phyloP scores from a whole-genome alignment of 1,140 invertebrate genomes.

The Pomacea maculata region DNA sequence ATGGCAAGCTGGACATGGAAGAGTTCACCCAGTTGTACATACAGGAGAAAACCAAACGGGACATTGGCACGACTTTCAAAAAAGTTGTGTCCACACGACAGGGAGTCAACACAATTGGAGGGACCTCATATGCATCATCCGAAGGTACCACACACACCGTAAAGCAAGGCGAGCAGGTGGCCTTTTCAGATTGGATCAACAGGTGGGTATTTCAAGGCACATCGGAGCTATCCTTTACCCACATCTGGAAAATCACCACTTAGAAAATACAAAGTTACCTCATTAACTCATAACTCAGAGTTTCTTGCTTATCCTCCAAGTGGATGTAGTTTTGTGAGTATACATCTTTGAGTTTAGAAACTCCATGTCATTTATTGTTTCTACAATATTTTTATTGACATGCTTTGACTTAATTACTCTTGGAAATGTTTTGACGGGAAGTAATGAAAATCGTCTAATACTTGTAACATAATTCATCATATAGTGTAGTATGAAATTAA shows the following conservation, averaged over 20 bases:
- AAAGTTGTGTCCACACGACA: slow-evolving; percentile 91
- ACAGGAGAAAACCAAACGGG: slow-evolving; percentile 84
- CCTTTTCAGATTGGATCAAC: slow-evolving; percentile 99
- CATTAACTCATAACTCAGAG: too few relatives aligned
- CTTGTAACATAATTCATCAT: too few relatives aligned
- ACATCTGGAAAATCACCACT: not conserved
- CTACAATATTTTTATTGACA: too few relatives aligned
- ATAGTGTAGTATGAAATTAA: too few relatives aligned
- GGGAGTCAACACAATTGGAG: slow-evolving; percentile 90
- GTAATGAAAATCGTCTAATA: too few relatives aligned
- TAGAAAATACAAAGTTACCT: too few relatives aligned
- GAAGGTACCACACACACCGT: slow-evolving; percentile 80
- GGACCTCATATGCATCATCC: slow-evolving; percentile 93
- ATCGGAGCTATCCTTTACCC: not conserved
- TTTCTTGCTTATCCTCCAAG: too few relatives aligned
- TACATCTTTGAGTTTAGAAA: too few relatives aligned
- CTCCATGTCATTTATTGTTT: too few relatives aligned
- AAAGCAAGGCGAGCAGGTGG: slow-evolving; percentile 92
- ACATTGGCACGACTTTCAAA: slow-evolving; percentile 91
- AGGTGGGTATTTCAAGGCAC: slow-evolving; percentile 66
- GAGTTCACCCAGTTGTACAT: slow-evolving; percentile 92
- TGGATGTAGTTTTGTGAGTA: too few relatives aligned
- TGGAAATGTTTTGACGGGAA: too few relatives aligned
- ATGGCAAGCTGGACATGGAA: slow-evolving; percentile 80
- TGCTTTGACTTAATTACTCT: too few relatives aligned